Evolutionary conservation across 1,140 invertebrate species (phyloP).

Genomic region (Ericerus pela): DNA sequence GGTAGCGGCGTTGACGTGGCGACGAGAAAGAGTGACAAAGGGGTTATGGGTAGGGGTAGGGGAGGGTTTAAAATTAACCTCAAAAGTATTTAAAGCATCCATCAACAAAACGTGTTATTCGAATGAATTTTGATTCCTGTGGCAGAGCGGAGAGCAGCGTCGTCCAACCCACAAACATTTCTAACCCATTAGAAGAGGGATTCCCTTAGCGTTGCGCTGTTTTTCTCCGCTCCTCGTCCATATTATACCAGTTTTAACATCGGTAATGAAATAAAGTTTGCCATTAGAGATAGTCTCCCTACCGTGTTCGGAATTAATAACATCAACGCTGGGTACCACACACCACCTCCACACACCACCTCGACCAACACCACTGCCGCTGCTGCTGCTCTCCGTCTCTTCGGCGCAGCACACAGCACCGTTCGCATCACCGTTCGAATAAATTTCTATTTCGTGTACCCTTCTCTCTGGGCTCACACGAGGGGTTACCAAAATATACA

Average conservation of each 20-base stretch:
- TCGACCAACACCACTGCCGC: too few relatives aligned
- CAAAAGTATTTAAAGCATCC: constrained; percentile 12
- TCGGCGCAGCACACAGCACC: too few relatives aligned
- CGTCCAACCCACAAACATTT: constrained; percentile 11
- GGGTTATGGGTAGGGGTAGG: too few relatives aligned
- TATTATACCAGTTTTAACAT: constrained; percentile 12
- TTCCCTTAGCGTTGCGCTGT: background rate
- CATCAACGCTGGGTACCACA: constrained; percentile 3
- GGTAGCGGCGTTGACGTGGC: too few relatives aligned
- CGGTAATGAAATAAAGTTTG: constrained; percentile 12
- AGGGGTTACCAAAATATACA: constrained; percentile 6
- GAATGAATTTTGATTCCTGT: constrained; percentile 8
- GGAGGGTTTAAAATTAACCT: constrained; percentile 12
- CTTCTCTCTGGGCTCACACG: background rate
- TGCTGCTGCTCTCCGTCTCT: too few relatives aligned
- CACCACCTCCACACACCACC: background rate
- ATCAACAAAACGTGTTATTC: constrained; percentile 8
- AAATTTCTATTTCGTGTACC: constrained; percentile 12
- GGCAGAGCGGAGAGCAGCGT: constrained; percentile 1
- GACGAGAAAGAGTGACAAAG: too few relatives aligned
- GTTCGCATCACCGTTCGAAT: too few relatives aligned
- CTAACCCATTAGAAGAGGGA: constrained; percentile 10
- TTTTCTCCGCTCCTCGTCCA: background rate
- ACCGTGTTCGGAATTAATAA: constrained; percentile 11
- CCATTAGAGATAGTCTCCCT: constrained; percentile 11